Base-by-base conservation (phyloP, 1,140 invertebrate species). In the Zaprionus camerounensis region DNA sequence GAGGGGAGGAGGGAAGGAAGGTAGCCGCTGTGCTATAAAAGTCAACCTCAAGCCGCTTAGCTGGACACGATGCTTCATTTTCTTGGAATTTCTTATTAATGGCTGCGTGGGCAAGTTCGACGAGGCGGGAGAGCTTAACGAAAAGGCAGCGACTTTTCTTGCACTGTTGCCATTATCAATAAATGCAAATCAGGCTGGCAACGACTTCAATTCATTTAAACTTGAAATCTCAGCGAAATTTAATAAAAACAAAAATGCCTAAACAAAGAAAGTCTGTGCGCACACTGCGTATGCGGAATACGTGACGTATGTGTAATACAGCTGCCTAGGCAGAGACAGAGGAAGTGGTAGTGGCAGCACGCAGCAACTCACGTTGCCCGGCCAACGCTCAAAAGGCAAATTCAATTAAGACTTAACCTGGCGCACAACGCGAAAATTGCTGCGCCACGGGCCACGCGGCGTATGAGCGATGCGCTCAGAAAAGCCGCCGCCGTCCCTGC, bases 341-440 rank as follows among this genome's bases (percentile, higher is more conserved):
- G 49, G 46, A 4, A 24, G 5, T 5, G 15, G 38, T 13, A 41
- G 5, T 26, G 28, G 15, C 34, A 13, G 36, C n/a, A 20, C 20
- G 34, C 44, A 57, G 51, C 53, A n/a, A 17, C 12, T 15, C 12
- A 53, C 63, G 80, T 82, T 82, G 49, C 82, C 78, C 9, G 44
- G 82, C 78, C 78, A 84, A 84, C 82, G 75, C 67, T 66, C 62
- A 63, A 72, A 66, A 79, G 64, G 49, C 53, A 71, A 86, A 85
- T 85, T 86, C 71, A 85, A 85, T 85, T 86, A 85, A 86, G 82
- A 73, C 76, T 66, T 75, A 85, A 76, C 82, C 82, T 86, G 75
- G 64, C 81, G 55, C 76, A 79, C 41, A 46, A 46, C 56, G 72
- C 44, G 49, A 72, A 66, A 72, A 80, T 71, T 66, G 51, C 64